phyloP scores from a whole-genome alignment of 2,113 vertebrate genomes.

The Syrrhaptes paradoxus region DNA sequence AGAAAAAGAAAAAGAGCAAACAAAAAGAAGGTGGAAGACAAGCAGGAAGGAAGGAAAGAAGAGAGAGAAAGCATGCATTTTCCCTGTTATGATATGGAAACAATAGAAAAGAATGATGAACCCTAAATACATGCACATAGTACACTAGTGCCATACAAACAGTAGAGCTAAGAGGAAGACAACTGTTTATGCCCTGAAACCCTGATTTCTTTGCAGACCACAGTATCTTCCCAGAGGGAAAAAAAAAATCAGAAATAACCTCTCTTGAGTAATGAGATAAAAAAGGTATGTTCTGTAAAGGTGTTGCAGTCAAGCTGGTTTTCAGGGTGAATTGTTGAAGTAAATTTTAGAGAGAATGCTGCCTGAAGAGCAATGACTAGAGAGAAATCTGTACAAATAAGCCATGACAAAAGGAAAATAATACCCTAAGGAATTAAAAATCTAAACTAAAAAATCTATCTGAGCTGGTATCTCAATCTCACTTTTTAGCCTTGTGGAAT shows the following conservation, averaged over 20 bases:
- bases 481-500: not conserved
- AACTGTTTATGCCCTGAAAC: not conserved
- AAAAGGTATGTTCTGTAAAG: not conserved
- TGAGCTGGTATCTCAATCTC: not conserved
- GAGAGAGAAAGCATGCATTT: not conserved
- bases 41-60: no score
- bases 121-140: not conserved
- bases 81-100: not conserved
- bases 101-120: not conserved
- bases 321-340: not conserved
- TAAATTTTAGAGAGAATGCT: conserved; percentile 7
- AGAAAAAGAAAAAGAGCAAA: no score
- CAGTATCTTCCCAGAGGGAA: not conserved
- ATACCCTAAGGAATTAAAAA: not conserved
- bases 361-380: not conserved
- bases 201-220: not conserved
- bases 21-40: not conserved
- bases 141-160: not conserved
- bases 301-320: not conserved
- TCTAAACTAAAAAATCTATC: not conserved
- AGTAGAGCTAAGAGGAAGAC: not conserved
- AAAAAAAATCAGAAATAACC: not conserved
- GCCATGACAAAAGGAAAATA: not conserved
- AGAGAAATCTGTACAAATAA: conserved; percentile 6
- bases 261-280: not conserved